Evolutionary conservation across 2,113 vertebrate species (phyloP), one percentile per base, ranked within the genome.

Genomic region (Nyctereutes procyonoides): DNA sequence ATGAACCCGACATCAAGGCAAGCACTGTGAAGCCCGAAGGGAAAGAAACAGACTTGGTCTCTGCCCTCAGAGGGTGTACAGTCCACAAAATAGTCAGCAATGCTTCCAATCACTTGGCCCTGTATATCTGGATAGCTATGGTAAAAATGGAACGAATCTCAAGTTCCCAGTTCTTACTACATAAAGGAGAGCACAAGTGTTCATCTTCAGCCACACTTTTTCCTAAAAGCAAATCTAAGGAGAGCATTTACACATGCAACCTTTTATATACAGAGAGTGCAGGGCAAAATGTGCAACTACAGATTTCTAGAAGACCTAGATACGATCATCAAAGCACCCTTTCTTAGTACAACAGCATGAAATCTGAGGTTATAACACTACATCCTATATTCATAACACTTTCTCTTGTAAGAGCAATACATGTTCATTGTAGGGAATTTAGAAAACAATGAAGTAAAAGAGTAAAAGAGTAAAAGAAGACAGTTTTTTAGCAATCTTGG

Each of bases 401-500:
- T 86, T 79, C 87, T 77, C 77, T 91, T 19, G 13, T 94, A 88
- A 90, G 10, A 97, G n/a, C 3, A 88, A 91, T 67, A 43, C 5
- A 83, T 26, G 13, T 30, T 85, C 22, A 63, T 7, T 93, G 48
- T 38, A 92, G 58, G 81, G 94, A 92, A 51, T 80, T 19, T 97
- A 71, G 30, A 58, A 90, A 30, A 24, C 55, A 73, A 2, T 38
- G 53, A 83, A 65, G 28, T 71, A 71, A 94, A 92, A 87, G 15
- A n/a, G n/a, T n/a, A n/a, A n/a, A n/a, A n/a, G n/a, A 77, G 28
- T 71, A 71, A 94, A 92, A 87, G 15, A 77, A 88, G 38, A 96
- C 7, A 88, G 80, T 3, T 43, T 43, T 43, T 43, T 43, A 43
- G 43, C 43, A 43, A 43, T 43, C 43, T 43, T 43, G 43, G 43